Evolutionary conservation across 2,888 invertebrate genomes (phyloP).

Genomic region (Thymelicus sylvestris): DNA sequence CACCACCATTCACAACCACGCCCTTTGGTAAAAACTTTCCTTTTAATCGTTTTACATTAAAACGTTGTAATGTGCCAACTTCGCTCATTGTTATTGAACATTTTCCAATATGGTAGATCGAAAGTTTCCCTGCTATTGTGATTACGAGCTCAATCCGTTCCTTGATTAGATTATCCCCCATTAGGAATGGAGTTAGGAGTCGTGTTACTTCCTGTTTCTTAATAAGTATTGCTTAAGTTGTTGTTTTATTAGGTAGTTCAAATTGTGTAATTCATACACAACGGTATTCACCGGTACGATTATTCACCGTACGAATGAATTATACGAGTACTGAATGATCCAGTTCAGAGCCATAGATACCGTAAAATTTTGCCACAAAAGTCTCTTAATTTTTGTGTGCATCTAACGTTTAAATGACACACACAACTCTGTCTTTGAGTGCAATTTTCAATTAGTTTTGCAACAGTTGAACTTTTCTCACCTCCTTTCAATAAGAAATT

Average conservation of each 20-base stretch:
- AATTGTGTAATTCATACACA: too few species aligned
- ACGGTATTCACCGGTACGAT: too few species aligned
- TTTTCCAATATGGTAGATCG: constrained; percentile 55
- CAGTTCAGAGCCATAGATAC: too few species aligned
- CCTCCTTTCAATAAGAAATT: too few species aligned
- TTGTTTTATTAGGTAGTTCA: neutral
- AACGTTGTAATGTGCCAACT: constrained; percentile 74
- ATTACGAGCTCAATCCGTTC: constrained; percentile 19
- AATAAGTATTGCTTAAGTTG: constrained; percentile 6
- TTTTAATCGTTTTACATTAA: constrained; percentile 78
- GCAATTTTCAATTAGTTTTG: too few species aligned
- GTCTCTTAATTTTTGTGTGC: too few species aligned
- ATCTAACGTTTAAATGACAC: too few species aligned
- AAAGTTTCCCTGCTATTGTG: constrained; percentile 37
- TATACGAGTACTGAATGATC: too few species aligned
- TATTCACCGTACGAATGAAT: too few species aligned
- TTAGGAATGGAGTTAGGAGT: neutral
- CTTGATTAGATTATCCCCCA: constrained; percentile 17
- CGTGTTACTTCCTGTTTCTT: constrained; percentile 1
- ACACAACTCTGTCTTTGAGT: too few species aligned
- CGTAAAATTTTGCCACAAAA: too few species aligned
- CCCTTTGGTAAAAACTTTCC: constrained; percentile 78
- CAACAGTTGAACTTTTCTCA: too few species aligned
- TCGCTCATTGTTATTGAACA: constrained; percentile 65
- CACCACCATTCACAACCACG: constrained; percentile 52